These are phyloP conservation scores for Patella ulyssiponensis DNA, from an alignment of 2,888 invertebrate species.

Conservation along the genomic window DNA sequence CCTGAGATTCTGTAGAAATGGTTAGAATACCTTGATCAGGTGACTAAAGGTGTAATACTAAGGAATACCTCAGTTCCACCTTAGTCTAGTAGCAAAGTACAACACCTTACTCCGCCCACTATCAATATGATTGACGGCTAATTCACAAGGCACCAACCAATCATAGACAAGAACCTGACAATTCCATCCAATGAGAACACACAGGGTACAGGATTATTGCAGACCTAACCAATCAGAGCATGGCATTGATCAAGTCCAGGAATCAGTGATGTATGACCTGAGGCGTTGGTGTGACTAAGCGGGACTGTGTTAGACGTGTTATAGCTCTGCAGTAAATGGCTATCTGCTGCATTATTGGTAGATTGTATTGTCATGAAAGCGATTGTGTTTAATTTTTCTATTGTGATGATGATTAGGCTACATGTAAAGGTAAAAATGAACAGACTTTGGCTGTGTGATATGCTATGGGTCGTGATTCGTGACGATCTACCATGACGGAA, in stretches of 20 bases:
- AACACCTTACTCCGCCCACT: neutral
- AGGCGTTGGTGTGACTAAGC: neutral
- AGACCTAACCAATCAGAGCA: neutral
- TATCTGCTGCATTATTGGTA: slow-evolving; percentile 5
- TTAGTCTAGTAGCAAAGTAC: neutral
- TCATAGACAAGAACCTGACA: neutral
- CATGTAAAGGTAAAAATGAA: neutral
- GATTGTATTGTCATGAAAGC: slow-evolving; percentile 7
- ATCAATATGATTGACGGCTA: neutral
- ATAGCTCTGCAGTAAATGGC: slow-evolving; percentile 2
- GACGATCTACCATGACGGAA: no score
- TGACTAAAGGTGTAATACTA: slow-evolving; percentile 2
- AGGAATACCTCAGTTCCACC: neutral
- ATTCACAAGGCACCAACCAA: neutral
- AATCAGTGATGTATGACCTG: slow-evolving; percentile 1
- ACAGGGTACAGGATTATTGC: neutral
- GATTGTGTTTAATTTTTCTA: neutral
- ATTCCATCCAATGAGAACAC: neutral
- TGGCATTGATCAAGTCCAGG: neutral
- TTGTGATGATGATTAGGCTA: neutral
- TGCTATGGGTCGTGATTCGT: no score
- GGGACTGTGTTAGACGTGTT: neutral
- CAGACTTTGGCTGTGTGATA: neutral
- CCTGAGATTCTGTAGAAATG: neutral
- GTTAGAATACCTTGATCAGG: neutral